Percentiles rank a stretch among this genome's conserved stretches.
These are phyloP conservation scores for Brenthis daphne DNA, from an alignment of 2,888 invertebrate genomes.

Conservation along the genomic window DNA sequence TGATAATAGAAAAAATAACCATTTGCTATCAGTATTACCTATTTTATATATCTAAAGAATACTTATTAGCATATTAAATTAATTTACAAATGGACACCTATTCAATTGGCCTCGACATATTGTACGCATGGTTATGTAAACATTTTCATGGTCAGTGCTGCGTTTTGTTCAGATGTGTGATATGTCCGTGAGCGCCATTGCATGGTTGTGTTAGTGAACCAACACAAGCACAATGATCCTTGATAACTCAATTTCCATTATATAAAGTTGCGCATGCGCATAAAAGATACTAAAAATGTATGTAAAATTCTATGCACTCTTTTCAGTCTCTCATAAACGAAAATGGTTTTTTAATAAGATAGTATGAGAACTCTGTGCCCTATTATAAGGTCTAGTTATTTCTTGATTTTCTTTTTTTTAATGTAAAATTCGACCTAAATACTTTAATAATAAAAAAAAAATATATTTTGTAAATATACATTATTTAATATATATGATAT, in stretches of 20 bases:
- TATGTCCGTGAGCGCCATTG: slow-evolving; percentile 57
- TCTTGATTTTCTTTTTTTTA: no score
- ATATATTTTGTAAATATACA: no score
- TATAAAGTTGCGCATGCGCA: slow-evolving; percentile 2
- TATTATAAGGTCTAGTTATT: no score
- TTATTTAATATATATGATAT: no score
- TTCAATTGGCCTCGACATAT: slow-evolving; percentile 55
- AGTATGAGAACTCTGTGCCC: no score
- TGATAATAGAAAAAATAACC: background rate
- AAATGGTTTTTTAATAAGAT: no score
- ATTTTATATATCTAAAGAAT: slow-evolving; percentile 8
- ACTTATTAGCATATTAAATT: slow-evolving; percentile 56
- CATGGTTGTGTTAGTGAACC: slow-evolving; percentile 43
- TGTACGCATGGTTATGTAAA: slow-evolving; percentile 55
- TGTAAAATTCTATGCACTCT: background rate
- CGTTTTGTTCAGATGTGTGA: slow-evolving; percentile 56
- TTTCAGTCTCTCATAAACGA: no score
- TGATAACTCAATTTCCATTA: slow-evolving; percentile 51
- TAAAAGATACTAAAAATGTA: background rate
- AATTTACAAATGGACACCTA: slow-evolving; percentile 52
- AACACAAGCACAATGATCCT: slow-evolving; percentile 55
- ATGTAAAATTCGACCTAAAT: no score
- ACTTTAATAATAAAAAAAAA: no score
- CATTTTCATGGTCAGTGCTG: slow-evolving; percentile 70
- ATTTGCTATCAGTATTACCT: background rate